Conservation (phyloP, 2,888 invertebrate genomes). For the Scrobipalpa atriplicella region DNA sequence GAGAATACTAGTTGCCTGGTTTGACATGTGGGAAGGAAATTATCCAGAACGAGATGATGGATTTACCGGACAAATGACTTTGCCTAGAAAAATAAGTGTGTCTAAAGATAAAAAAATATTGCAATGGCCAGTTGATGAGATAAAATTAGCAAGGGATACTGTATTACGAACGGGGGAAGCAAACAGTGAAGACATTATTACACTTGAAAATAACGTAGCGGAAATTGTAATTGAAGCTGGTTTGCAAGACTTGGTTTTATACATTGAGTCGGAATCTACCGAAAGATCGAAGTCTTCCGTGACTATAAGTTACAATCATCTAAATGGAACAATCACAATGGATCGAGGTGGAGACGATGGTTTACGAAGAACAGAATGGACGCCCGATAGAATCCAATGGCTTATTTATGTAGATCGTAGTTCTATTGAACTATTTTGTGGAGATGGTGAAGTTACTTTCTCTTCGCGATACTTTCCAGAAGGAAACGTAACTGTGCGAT, state of each 20-base stretch:
- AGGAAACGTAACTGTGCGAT: constrained; percentile 39
- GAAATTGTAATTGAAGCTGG: constrained; percentile 60
- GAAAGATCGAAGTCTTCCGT: constrained; percentile 53
- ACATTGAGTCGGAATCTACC: constrained; percentile 52
- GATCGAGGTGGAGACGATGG: constrained; percentile 47
- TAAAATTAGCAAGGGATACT: constrained; percentile 49
- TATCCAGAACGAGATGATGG: constrained; percentile 66
- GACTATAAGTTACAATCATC: constrained; percentile 56
- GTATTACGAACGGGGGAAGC: constrained; percentile 38
- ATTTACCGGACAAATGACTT: constrained; percentile 72
- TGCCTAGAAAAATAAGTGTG: constrained; percentile 63
- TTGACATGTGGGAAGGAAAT: constrained; percentile 70
- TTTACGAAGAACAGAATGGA: constrained; percentile 68
- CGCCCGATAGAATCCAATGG: constrained; percentile 53
- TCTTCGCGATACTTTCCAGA: constrained; percentile 65
- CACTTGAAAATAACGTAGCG: constrained; percentile 55
- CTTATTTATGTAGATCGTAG: constrained; percentile 70
- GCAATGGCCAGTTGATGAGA: constrained; percentile 61
- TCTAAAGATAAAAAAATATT: constrained; percentile 55
- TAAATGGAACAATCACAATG: constrained; percentile 4
- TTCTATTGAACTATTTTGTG: constrained; percentile 73
- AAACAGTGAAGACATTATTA: constrained; percentile 47
- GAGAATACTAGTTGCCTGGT: constrained; percentile 69
- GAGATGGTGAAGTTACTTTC: constrained; percentile 74
- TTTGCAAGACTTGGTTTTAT: constrained; percentile 54